Evolutionary conservation across 2,113 vertebrate genomes (phyloP), one percentile per base, ranked within the genome.

Genomic region (Silurus meridionalis): DNA sequence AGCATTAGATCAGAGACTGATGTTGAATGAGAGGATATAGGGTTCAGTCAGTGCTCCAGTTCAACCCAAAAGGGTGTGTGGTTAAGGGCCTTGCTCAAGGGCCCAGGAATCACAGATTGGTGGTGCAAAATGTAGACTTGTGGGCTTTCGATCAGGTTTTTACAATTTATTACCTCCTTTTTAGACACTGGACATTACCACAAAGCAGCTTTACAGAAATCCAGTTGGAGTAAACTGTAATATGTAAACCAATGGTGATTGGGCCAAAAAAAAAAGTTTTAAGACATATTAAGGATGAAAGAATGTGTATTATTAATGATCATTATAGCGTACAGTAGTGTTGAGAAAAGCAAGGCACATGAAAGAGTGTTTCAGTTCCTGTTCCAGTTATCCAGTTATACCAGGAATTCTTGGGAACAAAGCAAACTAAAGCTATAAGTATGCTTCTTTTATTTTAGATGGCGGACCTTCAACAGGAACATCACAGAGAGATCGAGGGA

Each of bases 391-490:
- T 37, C 28, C 28, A 37, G 28, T 37, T 28, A 19, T 58, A 80
- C 17, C 37, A 11, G 15, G 15, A 72, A 37, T 72, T 48, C 21
- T 23, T 52, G 21, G 21, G 9, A 11, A 23, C 72, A 11, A 6
- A 75, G 21, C 50, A 7, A 13, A 9, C 8, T 48, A 46, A 48
- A 77, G 50, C n/a, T 25, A 14, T 15, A 25, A 55, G 6, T 78
- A 4, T 25, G 52, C 46, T 61, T 25, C 37, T 71, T 81, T 10
- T 85, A 61, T 79, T 64, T 55, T 88, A 99, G 98, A 97, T 99
- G 97, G 98, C 97, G 58, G 98, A 99, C 93, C 94, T 99, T 78
- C 98, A 98, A 13, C 98, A 99, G 61, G 98, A 99, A 87, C 96
- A 99, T 90, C 97, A 99, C 95, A 91, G 98, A 80, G 98, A 99